phyloP scores from a whole-genome alignment of 2,113 vertebrate genomes.

The Heptranchias perlo region DNA sequence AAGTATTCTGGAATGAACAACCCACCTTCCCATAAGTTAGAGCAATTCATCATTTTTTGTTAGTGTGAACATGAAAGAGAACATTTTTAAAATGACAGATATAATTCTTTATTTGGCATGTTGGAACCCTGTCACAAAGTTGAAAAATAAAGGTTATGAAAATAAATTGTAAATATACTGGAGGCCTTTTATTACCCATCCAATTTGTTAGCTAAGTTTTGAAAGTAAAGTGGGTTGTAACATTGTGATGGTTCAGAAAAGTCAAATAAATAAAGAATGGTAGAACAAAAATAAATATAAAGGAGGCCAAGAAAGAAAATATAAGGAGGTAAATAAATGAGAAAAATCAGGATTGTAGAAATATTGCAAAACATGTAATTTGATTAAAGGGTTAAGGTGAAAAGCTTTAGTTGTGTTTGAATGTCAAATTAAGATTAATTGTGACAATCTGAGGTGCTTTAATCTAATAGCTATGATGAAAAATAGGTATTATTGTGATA shows the following conservation, averaged over 20 bases:
- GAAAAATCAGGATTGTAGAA: background rate
- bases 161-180: background rate
- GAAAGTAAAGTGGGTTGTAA: background rate
- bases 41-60: constrained; percentile 22
- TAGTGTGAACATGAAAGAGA: constrained; percentile 20
- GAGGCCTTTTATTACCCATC: constrained; percentile 27
- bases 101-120: constrained; percentile 35
- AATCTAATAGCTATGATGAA: background rate
- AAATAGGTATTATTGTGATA: background rate
- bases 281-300: background rate
- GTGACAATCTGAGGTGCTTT: background rate
- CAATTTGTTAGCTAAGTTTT: background rate
- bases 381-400: background rate
- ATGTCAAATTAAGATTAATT: background rate
- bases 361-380: background rate
- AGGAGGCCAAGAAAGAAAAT: background rate
- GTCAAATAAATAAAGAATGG: background rate
- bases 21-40: constrained; percentile 10
- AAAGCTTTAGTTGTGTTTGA: constrained; percentile 15
- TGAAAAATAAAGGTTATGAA: constrained; percentile 37
- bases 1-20: background rate
- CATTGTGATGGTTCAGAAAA: background rate
- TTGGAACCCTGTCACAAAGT: constrained; percentile 33
- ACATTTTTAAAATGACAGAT: constrained; percentile 5
- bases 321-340: background rate